Percentiles rank a stretch among this genome's conserved stretches.
phyloP scores from a whole-genome alignment of 1,140 invertebrate species.

The Diabrotica virgifera region DNA sequence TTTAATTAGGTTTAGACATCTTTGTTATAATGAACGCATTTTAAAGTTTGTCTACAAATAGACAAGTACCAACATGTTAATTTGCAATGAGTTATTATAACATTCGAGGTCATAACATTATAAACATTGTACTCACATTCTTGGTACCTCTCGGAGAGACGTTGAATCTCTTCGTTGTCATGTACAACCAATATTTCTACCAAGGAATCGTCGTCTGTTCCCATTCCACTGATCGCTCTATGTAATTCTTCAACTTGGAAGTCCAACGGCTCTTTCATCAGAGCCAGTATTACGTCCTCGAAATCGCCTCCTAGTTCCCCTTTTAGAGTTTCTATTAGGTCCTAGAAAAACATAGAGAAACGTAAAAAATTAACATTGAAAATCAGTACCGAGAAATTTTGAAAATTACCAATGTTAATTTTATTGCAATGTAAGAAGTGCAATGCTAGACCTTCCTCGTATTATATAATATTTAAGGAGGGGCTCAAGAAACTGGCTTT shows the following conservation, averaged over 20 bases:
- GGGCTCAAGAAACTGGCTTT: no score
- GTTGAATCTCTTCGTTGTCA: slow-evolving; percentile 78
- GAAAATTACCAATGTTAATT: no score
- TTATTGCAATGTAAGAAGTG: no score
- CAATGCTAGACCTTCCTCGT: no score
- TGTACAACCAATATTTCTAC: slow-evolving; percentile 87
- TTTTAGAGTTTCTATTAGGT: slow-evolving; percentile 85
- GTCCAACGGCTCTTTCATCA: slow-evolving; percentile 83
- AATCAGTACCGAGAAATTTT: no score
- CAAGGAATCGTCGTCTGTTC: slow-evolving; percentile 82
- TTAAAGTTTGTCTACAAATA: no score
- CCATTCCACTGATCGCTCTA: slow-evolving; percentile 78
- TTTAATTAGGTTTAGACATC: no score
- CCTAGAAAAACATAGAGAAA: slow-evolving; percentile 53
- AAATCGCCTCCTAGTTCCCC: slow-evolving; percentile 89
- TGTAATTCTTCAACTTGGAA: slow-evolving; percentile 87
- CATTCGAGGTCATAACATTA: no score
- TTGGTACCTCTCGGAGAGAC: slow-evolving; percentile 78
- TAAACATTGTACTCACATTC: slow-evolving; percentile 62
- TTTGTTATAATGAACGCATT: no score
- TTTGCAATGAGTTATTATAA: no score
- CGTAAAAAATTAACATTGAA: background rate
- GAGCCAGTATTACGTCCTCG: slow-evolving; percentile 79
- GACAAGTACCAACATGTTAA: no score
- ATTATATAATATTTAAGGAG: no score